Evolutionary conservation across 2,888 invertebrate species (phyloP).

Genomic region (Drepana falcataria): DNA sequence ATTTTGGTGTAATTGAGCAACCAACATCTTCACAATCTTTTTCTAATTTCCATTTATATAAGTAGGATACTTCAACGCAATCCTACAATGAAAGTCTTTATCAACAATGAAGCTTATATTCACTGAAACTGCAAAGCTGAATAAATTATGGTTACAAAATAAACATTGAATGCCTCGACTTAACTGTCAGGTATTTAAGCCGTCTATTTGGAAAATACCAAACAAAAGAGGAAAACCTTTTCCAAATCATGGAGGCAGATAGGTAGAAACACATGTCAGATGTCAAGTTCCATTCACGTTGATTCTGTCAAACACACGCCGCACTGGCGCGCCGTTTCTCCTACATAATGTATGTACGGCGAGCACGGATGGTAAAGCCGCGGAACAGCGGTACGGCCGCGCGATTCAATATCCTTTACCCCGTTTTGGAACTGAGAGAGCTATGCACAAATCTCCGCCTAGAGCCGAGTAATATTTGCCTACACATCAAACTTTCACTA

Average conservation of each 20-base stretch:
- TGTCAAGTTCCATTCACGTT: constrained; percentile 68
- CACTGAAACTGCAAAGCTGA: not conserved
- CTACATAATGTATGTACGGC: constrained; percentile 60
- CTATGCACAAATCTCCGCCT: constrained; percentile 73
- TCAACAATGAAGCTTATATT: not conserved
- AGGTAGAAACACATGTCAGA: constrained; percentile 60
- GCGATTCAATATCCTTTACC: constrained; percentile 50
- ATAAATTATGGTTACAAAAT: not conserved
- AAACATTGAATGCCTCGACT: not conserved
- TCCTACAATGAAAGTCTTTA: not conserved
- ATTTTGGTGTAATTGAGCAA: too few species aligned
- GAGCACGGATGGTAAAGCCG: constrained; percentile 30
- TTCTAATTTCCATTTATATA: too few species aligned
- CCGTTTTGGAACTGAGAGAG: constrained; percentile 58
- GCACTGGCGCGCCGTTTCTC: constrained; percentile 31
- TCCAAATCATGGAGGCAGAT: constrained; percentile 38
- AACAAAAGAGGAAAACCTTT: constrained; percentile 27
- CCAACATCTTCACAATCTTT: too few species aligned
- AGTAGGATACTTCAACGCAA: too few species aligned
- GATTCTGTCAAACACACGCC: constrained; percentile 57
- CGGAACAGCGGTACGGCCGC: constrained; percentile 39
- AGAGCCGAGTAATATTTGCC: constrained; percentile 74
- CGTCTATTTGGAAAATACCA: constrained; percentile 4
- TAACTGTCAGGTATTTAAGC: not conserved
- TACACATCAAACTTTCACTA: constrained; percentile 79